Evolutionary conservation across 2,888 invertebrate species (phyloP).

Genomic region (Cepaea hortensis): DNA sequence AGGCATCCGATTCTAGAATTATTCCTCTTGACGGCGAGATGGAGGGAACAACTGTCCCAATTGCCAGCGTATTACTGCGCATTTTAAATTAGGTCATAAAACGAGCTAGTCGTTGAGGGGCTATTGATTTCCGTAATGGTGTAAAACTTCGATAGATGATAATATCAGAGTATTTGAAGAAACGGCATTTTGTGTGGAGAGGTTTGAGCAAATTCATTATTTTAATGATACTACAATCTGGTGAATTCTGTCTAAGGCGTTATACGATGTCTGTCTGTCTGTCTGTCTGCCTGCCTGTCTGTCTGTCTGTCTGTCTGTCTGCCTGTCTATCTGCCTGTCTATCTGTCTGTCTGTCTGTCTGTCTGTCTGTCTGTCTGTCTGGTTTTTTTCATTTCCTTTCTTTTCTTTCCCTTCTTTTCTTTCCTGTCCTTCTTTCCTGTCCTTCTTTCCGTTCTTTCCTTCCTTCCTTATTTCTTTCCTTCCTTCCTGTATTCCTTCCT

Average conservation of each 20-base stretch:
- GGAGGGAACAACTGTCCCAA: background rate
- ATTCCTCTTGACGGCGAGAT: background rate
- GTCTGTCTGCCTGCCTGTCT: background rate
- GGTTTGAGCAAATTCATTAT: background rate
- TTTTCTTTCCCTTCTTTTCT: too few species aligned
- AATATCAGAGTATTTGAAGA: background rate
- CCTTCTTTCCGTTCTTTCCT: too few species aligned
- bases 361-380: background rate
- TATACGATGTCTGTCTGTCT: too few species aligned
- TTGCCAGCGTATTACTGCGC: conserved; percentile 10
- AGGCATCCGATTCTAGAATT: background rate
- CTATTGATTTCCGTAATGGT: background rate
- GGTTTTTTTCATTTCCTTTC: too few species aligned
- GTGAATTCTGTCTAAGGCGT: background rate
- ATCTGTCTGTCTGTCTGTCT: too few species aligned
- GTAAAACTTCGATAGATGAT: background rate
- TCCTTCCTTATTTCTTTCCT: background rate
- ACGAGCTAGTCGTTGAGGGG: background rate
- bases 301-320: background rate
- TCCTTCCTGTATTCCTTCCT: background rate
- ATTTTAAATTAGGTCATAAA: conserved; percentile 28
- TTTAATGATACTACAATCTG: background rate
- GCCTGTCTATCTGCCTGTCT: background rate
- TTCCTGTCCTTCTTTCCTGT: too few species aligned
- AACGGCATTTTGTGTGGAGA: background rate